These are phyloP conservation scores for Plagodis dolabraria DNA, from an alignment of 2,888 invertebrate genomes.

Conservation along the genomic window DNA sequence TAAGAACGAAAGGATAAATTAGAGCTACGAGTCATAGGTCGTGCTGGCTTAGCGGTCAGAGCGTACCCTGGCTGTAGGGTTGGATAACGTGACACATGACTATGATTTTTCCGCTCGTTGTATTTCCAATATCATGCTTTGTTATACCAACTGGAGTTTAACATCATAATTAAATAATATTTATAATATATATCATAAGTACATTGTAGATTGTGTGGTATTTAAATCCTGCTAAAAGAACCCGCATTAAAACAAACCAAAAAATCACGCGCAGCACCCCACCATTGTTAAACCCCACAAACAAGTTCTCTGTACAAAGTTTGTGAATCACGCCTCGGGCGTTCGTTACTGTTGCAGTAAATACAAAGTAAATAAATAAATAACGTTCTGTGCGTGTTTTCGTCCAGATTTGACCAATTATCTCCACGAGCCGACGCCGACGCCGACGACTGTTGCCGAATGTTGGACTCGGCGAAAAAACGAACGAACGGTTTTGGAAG, in stretches of 20 bases:
- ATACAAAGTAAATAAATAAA: conserved; percentile 83
- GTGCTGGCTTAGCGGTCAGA: no score
- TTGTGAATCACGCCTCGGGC: conserved; percentile 34
- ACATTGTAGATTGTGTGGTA: no score
- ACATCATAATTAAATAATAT: no score
- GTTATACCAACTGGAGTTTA: no score
- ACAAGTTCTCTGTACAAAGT: conserved; percentile 22
- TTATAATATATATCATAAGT: no score
- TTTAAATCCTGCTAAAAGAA: background rate
- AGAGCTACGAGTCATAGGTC: no score
- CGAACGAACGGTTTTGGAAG: background rate
- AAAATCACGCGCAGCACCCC: conserved; percentile 18
- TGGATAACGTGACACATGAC: no score
- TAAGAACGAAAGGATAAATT: no score
- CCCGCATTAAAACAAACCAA: conserved; percentile 16
- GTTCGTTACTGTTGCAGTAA: conserved; percentile 75
- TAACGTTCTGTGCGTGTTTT: conserved; percentile 74
- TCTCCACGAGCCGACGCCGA: background rate
- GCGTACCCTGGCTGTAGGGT: no score
- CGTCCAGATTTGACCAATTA: conserved; percentile 78
- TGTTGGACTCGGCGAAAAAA: conserved; percentile 43
- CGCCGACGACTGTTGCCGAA: conserved; percentile 44
- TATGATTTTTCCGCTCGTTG: no score
- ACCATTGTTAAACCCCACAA: conserved; percentile 14
- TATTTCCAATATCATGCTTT: no score